Percentiles rank a stretch among this genome's conserved stretches.
phyloP scores from a whole-genome alignment of 2,888 invertebrate species.

The Malthinus flaveolus region DNA sequence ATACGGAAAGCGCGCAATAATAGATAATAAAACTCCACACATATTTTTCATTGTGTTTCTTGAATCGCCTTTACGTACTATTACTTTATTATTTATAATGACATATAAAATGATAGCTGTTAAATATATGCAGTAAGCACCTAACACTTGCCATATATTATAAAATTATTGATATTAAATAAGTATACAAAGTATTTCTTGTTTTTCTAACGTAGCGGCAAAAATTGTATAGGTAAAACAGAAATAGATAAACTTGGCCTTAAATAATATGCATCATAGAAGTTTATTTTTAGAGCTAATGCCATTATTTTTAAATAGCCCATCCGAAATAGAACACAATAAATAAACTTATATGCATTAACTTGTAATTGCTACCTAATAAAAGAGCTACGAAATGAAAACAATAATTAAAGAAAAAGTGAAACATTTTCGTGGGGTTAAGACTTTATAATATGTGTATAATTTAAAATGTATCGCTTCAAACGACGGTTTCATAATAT shows the following conservation, averaged over 20 bases:
- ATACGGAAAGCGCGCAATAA: constrained; percentile 33
- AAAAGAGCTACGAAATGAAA: too few species aligned
- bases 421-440: too few species aligned
- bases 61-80: constrained; percentile 37
- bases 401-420: too few species aligned
- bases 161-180: background rate
- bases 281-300: constrained; percentile 8
- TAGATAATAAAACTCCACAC: constrained; percentile 39
- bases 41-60: constrained; percentile 35
- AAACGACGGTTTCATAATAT: too few species aligned
- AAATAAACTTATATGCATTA: background rate
- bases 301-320: constrained; percentile 7
- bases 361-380: too few species aligned
- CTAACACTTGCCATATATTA: background rate
- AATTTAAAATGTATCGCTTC: too few species aligned
- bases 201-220: background rate
- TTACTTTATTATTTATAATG: constrained; percentile 38
- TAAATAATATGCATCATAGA: constrained; percentile 11
- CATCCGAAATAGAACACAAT: constrained; percentile 4
- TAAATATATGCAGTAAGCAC: constrained; percentile 23
- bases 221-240: background rate
- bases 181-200: background rate
- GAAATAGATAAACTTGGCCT: constrained; percentile 18
- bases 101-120: constrained; percentile 38
- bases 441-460: too few species aligned